phyloP scores from a whole-genome alignment of 2,888 invertebrate species.

The Archaeoteleia sp. region DNA sequence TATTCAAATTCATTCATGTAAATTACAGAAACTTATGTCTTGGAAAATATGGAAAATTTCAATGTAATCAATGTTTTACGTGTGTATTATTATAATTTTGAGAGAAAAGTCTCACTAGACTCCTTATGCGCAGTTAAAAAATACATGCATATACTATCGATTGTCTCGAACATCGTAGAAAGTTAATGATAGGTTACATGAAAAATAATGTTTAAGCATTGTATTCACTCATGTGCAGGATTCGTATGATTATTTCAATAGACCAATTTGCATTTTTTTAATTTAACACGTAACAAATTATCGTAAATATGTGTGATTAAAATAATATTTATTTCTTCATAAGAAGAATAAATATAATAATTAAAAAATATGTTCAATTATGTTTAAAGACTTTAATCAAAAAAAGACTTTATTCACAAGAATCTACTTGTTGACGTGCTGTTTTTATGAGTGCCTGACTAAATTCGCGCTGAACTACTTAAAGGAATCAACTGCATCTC shows the following conservation, averaged over 20 bases:
- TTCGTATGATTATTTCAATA: constrained; percentile 26
- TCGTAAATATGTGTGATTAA: not conserved
- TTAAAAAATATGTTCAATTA: too few relatives aligned
- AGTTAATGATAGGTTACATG: constrained; percentile 35
- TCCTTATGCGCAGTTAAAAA: constrained; percentile 24
- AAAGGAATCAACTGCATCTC: too few relatives aligned
- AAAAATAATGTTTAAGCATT: constrained; percentile 35
- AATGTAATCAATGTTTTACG: constrained; percentile 17
- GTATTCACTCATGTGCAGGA: constrained; percentile 21
- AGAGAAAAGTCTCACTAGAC: constrained; percentile 18
- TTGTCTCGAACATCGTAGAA: constrained; percentile 39
- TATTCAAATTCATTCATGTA: constrained; percentile 15
- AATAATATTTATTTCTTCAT: too few relatives aligned
- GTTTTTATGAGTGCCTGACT: too few relatives aligned
- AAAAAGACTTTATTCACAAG: too few relatives aligned
- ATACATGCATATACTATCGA: constrained; percentile 19
- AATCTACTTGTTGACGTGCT: too few relatives aligned
- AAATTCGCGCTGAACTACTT: too few relatives aligned
- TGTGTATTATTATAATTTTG: constrained; percentile 24
- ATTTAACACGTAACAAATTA: too few relatives aligned
- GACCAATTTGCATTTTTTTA: constrained; percentile 10
- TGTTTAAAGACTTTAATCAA: too few relatives aligned
- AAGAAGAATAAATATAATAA: too few relatives aligned
- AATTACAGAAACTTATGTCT: not conserved
- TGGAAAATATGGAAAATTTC: constrained; percentile 22